Percentiles rank a stretch among this genome's conserved stretches.
These are phyloP conservation scores for Ochropacha duplaris DNA, from an alignment of 2,888 invertebrate species.

Conservation along the genomic window DNA sequence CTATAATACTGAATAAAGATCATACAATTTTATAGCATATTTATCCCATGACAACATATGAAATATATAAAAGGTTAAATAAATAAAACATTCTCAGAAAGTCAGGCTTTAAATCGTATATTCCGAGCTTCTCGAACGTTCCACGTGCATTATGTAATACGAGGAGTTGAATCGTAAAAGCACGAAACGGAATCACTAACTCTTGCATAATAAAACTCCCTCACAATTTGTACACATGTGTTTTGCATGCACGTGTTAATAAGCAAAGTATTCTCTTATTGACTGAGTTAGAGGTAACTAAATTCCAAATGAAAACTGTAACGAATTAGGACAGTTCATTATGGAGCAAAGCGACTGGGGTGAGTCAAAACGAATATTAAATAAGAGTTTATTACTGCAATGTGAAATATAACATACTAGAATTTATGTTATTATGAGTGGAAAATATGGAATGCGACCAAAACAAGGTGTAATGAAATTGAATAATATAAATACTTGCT, in stretches of 20 bases:
- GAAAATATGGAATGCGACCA: not conserved
- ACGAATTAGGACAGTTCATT: constrained; percentile 1
- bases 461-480: not conserved
- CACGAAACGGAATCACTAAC: not conserved
- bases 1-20: too few relatives aligned
- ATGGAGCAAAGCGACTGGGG: not conserved
- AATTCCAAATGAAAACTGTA: constrained; percentile 2
- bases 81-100: not conserved
- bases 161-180: not conserved
- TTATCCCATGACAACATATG: not conserved
- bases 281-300: not conserved
- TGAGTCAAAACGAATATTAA: not conserved
- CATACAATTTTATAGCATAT: not conserved
- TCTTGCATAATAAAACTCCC: constrained; percentile 2
- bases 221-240: not conserved
- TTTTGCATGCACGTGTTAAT: not conserved
- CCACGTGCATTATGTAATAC: not conserved
- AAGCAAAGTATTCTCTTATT: constrained; percentile 3
- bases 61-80: not conserved
- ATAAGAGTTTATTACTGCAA: not conserved
- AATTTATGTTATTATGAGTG: not conserved
- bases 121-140: constrained; percentile 1
- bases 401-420: too few relatives aligned
- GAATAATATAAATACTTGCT: not conserved
- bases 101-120: not conserved